phyloP scores from a whole-genome alignment of 2,888 invertebrate species.

The Acheta domesticus region DNA sequence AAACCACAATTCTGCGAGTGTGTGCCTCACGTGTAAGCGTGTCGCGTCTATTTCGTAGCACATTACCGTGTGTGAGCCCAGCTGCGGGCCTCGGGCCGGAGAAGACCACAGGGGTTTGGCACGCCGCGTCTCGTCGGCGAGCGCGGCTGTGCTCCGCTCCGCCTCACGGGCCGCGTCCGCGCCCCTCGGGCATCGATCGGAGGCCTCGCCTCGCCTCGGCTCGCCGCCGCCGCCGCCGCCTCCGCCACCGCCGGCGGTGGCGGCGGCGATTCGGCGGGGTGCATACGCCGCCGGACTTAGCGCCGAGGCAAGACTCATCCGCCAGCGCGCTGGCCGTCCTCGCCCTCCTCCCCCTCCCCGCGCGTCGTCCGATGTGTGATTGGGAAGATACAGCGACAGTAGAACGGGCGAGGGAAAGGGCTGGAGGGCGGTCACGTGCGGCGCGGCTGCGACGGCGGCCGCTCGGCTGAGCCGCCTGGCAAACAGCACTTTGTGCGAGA shows the following conservation, averaged over 20 bases:
- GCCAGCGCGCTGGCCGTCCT: neutral
- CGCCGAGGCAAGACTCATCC: neutral
- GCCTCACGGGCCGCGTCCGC: neutral
- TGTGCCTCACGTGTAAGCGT: no score
- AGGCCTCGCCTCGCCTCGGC: neutral
- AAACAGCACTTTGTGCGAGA: neutral
- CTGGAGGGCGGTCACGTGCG: slow-evolving; percentile 22
- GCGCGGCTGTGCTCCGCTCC: neutral
- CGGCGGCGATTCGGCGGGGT: neutral
- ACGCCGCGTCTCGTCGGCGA: no score
- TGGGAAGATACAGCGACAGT: neutral
- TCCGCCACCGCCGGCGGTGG: neutral
- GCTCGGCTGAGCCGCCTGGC: slow-evolving; percentile 20
- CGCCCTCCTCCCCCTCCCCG: no score
- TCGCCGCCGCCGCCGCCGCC: neutral
- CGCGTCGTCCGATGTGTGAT: neutral
- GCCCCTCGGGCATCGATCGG: neutral
- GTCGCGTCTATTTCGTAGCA: no score
- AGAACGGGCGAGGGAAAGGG: slow-evolving; percentile 11
- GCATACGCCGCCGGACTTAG: neutral
- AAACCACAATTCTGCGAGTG: no score
- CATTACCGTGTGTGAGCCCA: no score
- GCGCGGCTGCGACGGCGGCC: slow-evolving; percentile 23
- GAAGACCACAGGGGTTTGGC: no score
- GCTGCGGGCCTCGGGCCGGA: no score